phyloP scores from a whole-genome alignment of 2,797 vertebrate species.

The Pipistrellus nathusii region DNA sequence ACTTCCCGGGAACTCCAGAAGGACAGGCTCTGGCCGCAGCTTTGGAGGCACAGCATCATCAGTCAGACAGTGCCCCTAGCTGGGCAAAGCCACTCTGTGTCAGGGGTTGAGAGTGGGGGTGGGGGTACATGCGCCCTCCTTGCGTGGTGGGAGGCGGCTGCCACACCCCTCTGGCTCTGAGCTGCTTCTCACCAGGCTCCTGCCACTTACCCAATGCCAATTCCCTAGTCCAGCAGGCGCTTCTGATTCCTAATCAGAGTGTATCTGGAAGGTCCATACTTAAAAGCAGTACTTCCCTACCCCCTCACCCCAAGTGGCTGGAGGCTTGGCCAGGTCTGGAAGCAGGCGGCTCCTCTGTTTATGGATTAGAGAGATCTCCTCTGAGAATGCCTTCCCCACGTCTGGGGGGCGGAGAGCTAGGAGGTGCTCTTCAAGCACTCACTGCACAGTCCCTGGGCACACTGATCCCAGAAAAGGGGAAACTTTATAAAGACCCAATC shows the following conservation, averaged over 20 bases:
- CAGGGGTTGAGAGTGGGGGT: fast-evolving
- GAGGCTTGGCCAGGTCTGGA: not conserved
- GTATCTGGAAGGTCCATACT: not conserved
- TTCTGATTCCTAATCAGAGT: not conserved
- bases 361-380: not conserved
- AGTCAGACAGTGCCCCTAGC: fast-evolving
- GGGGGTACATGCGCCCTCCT: fast-evolving
- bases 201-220: not conserved
- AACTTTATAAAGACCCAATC: not conserved
- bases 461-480: not conserved
- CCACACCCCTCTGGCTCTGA: not conserved
- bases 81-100: fast-evolving
- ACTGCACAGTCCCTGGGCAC: not conserved
- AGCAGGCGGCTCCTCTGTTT: not conserved
- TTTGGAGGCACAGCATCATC: no score
- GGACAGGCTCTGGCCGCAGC: fast-evolving
- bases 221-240: not conserved
- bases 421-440: not conserved
- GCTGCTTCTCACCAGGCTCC: not conserved
- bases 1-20: fast-evolving
- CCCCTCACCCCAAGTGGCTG: not conserved
- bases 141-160: fast-evolving
- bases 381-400: not conserved
- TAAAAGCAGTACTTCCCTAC: not conserved
- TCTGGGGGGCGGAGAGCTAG: not conserved